Evolutionary conservation across 2,888 invertebrate genomes (phyloP), one percentile per base, ranked within the genome.

Genomic region (Cephus runcator): DNA sequence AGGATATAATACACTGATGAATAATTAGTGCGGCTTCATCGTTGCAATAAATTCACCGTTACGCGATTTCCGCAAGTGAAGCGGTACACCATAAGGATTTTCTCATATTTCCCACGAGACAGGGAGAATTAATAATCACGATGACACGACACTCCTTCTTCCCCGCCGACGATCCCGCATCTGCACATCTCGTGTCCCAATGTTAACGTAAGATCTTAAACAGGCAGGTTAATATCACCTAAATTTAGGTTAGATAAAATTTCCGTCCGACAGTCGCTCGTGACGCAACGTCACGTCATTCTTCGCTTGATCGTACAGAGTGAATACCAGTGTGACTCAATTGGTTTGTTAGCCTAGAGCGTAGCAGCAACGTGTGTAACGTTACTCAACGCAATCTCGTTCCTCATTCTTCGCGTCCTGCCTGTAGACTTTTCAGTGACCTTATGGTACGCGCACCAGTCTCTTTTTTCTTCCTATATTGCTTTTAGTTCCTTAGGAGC

Each of bases 261-360:
- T 56, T 56, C 23, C 2, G 56, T 56, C 56, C 15, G 12, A 15
- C 36, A 35, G 35, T 12, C 35, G 35, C 12, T 36, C 23, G 56
- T 56, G 56, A 56, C 56, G 56, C 56, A 56, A 56, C 23, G 56
- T 15, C 9, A 56, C 56, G 56, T 56, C 2, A 56, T 56, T 9
- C 56, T 23, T 56, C 23, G 9, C 23, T 23, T 1, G 23, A 56
- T 75, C 69, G 35, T 33, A 74, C 78, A 75, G 76, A 75, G 69
- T 69, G 80, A 77, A 77, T 77, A 84, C 80, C 77, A 75, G 75
- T 79, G 78, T 56, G 56, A 56, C 56, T 56, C 56, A 56, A 56
- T 56, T 23, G 56, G 56, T 56, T 12, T 12, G 35, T 23, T 56
- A 56, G 56, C 56, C 56, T 56, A 56, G 56, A 56, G 56, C 56